phyloP scores from a whole-genome alignment of 2,113 vertebrate genomes.

The Notothenia rossii region DNA sequence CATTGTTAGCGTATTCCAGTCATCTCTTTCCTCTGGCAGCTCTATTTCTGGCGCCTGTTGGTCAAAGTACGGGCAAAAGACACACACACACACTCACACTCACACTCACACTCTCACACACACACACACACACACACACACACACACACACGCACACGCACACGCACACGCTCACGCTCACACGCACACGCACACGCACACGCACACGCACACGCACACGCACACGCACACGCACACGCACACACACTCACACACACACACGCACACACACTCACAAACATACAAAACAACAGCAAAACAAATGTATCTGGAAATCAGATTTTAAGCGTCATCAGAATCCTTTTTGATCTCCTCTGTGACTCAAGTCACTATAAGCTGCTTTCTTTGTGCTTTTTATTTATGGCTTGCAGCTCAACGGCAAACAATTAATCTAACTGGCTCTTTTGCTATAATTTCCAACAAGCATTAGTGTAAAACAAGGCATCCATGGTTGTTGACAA shows the following conservation, averaged over 20 bases:
- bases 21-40: slow-evolving; percentile 41
- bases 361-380: slow-evolving; percentile 29
- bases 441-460: not conserved
- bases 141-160: not conserved
- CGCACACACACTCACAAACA: not conserved
- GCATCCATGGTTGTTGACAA: not conserved
- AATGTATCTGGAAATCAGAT: slow-evolving; percentile 25
- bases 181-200: not conserved
- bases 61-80: no score
- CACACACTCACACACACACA: slow-evolving; percentile 1
- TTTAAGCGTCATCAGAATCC: slow-evolving; percentile 33
- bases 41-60: slow-evolving; percentile 41
- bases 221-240: not conserved
- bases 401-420: not conserved
- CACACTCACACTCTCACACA: no score
- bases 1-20: slow-evolving; percentile 40
- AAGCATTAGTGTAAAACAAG: not conserved
- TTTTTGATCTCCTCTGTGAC: slow-evolving; percentile 40
- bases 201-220: not conserved
- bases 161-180: slow-evolving; percentile 1
- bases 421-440: not conserved
- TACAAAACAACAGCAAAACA: not conserved
- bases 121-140: no score
- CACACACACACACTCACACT: no score
- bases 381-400: slow-evolving; percentile 20